phyloP scores from a whole-genome alignment of 2,797 vertebrate species.

The Cuniculus paca region DNA sequence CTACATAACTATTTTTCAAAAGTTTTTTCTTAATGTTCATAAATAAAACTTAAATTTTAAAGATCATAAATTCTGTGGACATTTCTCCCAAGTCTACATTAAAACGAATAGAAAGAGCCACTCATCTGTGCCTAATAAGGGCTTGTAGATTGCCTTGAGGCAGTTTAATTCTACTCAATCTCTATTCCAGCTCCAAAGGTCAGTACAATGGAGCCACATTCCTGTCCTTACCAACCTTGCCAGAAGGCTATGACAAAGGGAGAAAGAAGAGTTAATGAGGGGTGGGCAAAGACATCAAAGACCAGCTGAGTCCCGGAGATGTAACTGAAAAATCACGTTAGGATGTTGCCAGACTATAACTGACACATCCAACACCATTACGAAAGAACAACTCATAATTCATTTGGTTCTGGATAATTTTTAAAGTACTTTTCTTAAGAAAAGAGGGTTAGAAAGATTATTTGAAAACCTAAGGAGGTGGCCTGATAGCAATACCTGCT shows the following conservation, averaged over 20 bases:
- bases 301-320: conserved; percentile 65
- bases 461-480: conserved; percentile 59
- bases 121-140: neutral
- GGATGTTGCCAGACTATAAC: neutral
- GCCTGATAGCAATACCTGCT: neutral
- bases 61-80: conserved; percentile 3
- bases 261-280: conserved; percentile 57
- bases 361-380: neutral
- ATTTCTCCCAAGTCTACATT: neutral
- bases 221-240: neutral
- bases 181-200: neutral
- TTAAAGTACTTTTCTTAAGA: neutral
- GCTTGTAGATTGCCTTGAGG: neutral
- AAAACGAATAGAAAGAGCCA: neutral
- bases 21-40: conserved; percentile 33
- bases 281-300: neutral
- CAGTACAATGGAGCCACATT: neutral
- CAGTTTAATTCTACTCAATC: conserved; percentile 38
- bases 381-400: neutral
- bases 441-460: neutral
- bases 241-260: neutral
- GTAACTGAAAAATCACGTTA: neutral
- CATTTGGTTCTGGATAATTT: neutral
- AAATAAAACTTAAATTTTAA: conserved; percentile 57
- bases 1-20: neutral